Percentiles rank a stretch among this genome's conserved stretches.
Conservation (phyloP, 2,888 invertebrate genomes). For the Ceraclea dissimilis region DNA sequence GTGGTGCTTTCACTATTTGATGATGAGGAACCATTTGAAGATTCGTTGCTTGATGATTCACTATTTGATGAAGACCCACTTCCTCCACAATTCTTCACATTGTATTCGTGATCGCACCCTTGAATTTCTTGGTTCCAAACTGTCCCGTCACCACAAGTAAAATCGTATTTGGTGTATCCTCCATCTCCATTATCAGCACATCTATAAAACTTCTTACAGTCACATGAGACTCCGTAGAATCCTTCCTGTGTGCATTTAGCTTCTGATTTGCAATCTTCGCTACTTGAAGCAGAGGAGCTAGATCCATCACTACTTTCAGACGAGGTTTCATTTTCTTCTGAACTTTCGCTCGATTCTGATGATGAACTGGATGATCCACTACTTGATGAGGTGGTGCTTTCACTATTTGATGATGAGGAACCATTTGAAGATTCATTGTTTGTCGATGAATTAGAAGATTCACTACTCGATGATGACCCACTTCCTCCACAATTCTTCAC, state of each 20-base stretch:
- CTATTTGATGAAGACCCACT: constrained; percentile 5
- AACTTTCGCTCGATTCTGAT: constrained; percentile 11
- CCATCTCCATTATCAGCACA: constrained; percentile 43
- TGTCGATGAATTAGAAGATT: not conserved
- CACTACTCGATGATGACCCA: not conserved
- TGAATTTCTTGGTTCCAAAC: constrained; percentile 51
- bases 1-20: not conserved
- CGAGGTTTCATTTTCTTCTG: not conserved
- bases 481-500: constrained; percentile 41
- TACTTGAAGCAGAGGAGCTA: constrained; percentile 17
- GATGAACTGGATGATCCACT: constrained; percentile 7
- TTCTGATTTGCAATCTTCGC: constrained; percentile 24
- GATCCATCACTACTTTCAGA: constrained; percentile 9
- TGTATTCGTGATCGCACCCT: constrained; percentile 48
- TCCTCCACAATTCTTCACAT: constrained; percentile 35
- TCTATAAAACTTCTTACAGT: constrained; percentile 45
- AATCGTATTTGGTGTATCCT: constrained; percentile 45
- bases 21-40: constrained; percentile 8
- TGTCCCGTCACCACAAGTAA: constrained; percentile 50
- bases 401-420: constrained; percentile 4
- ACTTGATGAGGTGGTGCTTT: constrained; percentile 17
- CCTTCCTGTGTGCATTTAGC: constrained; percentile 40
- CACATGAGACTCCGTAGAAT: constrained; percentile 40
- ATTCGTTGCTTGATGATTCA: constrained; percentile 31
- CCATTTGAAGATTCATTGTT: constrained; percentile 20